Evolutionary conservation across 2,797 vertebrate species (phyloP).

Genomic region (Pseudochaenichthys georgianus): DNA sequence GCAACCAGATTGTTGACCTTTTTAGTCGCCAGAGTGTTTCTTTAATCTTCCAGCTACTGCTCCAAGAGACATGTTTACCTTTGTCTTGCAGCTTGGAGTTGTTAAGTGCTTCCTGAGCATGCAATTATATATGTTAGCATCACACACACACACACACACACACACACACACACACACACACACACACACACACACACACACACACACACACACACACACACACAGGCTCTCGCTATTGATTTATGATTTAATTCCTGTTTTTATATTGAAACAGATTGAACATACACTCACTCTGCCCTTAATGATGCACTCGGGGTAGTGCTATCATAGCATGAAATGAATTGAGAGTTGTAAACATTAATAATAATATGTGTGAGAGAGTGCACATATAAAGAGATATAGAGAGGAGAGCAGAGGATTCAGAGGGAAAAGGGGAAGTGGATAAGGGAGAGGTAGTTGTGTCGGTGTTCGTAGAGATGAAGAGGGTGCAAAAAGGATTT

Average conservation of each 20-base stretch:
- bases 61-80: slow-evolving; percentile 39
- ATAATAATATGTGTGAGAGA: slow-evolving; percentile 46
- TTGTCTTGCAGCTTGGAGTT: slow-evolving; percentile 29
- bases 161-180: slow-evolving; percentile 32
- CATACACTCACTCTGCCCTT: slow-evolving; percentile 45
- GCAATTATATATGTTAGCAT: slow-evolving; percentile 56
- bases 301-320: slow-evolving; percentile 64
- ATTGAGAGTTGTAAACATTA: slow-evolving; percentile 56
- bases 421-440: neutral
- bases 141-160: slow-evolving; percentile 29
- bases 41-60: slow-evolving; percentile 34
- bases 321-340: slow-evolving; percentile 54
- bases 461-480: neutral
- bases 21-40: slow-evolving; percentile 34
- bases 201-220: slow-evolving; percentile 24
- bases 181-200: slow-evolving; percentile 33
- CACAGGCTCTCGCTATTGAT: slow-evolving; percentile 52
- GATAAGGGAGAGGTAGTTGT: neutral
- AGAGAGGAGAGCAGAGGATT: neutral
- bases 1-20: slow-evolving; percentile 44
- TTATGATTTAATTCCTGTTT: slow-evolving; percentile 66
- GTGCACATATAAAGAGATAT: slow-evolving; percentile 15
- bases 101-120: slow-evolving; percentile 58
- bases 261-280: slow-evolving; percentile 61
- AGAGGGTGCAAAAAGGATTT: neutral